Evolutionary conservation across 1,140 invertebrate genomes (phyloP), one percentile per base, ranked within the genome.

Genomic region (Ruditapes philippinarum): DNA sequence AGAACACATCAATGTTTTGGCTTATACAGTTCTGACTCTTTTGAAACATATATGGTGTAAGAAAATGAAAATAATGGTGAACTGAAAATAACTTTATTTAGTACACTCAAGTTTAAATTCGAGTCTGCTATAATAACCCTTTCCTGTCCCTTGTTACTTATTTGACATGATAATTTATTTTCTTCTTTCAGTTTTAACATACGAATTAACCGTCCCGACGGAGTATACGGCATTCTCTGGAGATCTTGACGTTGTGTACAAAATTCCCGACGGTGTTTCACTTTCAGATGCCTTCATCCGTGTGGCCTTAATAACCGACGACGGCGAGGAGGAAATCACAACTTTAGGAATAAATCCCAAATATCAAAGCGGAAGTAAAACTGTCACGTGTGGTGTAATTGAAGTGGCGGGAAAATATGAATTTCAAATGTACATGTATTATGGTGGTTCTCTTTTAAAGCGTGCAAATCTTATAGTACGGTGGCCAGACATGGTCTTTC

Each of bases 401-500:
- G 86, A 88, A 81, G 76, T 80, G n/a, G 76, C 86, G 5, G 86
- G 86, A 54, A 40, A 73, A 68, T 88, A 80, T 73, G 86, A 88
- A 38, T 80, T 88, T 49, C 62, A 81, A 25, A 70, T 88, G 62
- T 81, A 70, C 33, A 80, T 80, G 74, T 81, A 81, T 45, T 62
- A 9, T n/a, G 86, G 78, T n/a, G 78, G 86, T 11, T 54, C 54
- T 4, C 36, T 88, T 9, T 74, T 88, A 17, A 31, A 38, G 1
- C 86, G 86, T 12, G 42, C 54, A 22, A 25, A 38, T 54, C 33
- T 81, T 22, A 73, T 88, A 49, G 86, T 88, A 31, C 60, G 86
- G 12, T 88, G 86, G 86, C 86, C 86, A 14, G 57, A 54, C 2
- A 68, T 88, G 5, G 40, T 36, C 19, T 28, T 88, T 36, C 28